Percentiles rank a stretch among this genome's conserved stretches.
These are phyloP conservation scores for Luperina nickerlii DNA, from an alignment of 2,888 invertebrate species.

Conservation along the genomic window DNA sequence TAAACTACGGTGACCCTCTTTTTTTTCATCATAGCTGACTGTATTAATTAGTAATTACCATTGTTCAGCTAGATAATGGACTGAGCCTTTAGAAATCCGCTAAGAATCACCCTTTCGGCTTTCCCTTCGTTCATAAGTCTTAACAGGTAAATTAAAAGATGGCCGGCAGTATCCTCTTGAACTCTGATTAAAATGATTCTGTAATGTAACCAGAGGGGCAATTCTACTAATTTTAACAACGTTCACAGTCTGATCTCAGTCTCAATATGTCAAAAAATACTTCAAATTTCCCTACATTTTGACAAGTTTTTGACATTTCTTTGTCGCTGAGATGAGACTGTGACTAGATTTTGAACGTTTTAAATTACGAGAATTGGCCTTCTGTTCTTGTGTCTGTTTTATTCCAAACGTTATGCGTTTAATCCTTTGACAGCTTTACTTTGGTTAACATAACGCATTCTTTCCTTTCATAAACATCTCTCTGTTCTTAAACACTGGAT, in stretches of 20 bases:
- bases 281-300: no score
- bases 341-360: no score
- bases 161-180: not conserved
- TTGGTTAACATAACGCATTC: not conserved
- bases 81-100: slow-evolving; percentile 10
- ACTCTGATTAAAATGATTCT: slow-evolving; percentile 14
- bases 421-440: not conserved
- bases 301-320: no score
- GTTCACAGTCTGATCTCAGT: no score
- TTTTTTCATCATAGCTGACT: slow-evolving; percentile 19
- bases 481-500: not conserved
- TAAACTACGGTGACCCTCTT: not conserved
- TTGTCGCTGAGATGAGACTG: no score
- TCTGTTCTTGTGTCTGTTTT: not conserved
- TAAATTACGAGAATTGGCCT: no score
- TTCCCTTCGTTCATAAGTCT: not conserved
- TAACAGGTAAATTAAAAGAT: slow-evolving; percentile 36
- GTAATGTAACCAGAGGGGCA: not conserved
- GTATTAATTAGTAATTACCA: slow-evolving; percentile 19
- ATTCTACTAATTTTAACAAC: no score
- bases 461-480: not conserved
- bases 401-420: not conserved
- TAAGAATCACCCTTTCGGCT: not conserved
- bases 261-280: no score
- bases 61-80: slow-evolving; percentile 34